Percentiles rank a stretch among this genome's conserved stretches.
phyloP scores from a whole-genome alignment of 2,113 vertebrate genomes.

The Chloropsis cyanopogon region DNA sequence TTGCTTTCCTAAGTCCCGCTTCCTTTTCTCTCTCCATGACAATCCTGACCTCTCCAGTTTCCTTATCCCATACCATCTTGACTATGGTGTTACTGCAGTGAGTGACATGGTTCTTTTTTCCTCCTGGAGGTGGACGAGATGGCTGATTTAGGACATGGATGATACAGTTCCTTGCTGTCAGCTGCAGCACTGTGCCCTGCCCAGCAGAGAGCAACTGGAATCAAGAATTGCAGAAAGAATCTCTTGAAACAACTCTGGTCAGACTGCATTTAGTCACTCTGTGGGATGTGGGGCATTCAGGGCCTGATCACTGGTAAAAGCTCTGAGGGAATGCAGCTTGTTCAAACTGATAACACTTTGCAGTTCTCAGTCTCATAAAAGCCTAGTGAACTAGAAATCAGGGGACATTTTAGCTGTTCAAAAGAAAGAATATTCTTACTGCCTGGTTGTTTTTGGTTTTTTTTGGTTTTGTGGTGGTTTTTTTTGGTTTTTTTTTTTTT shows the following conservation, averaged over 20 bases:
- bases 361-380: neutral
- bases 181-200: neutral
- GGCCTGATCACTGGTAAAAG: neutral
- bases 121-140: neutral
- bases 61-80: neutral
- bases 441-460: neutral
- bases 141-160: neutral
- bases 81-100: neutral
- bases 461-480: too few relatives aligned
- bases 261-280: neutral
- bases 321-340: neutral
- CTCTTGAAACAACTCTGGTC: neutral
- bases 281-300: neutral
- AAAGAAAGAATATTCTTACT: neutral
- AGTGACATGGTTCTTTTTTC: neutral
- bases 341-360: neutral
- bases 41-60: neutral
- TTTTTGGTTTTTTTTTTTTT: neutral
- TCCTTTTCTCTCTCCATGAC: neutral
- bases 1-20: neutral
- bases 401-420: neutral
- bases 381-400: neutral
- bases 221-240: neutral
- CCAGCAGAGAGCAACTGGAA: neutral
- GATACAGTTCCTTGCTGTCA: neutral